phyloP scores from a whole-genome alignment of 2,888 invertebrate species.

The Ariolimax columbianus region DNA sequence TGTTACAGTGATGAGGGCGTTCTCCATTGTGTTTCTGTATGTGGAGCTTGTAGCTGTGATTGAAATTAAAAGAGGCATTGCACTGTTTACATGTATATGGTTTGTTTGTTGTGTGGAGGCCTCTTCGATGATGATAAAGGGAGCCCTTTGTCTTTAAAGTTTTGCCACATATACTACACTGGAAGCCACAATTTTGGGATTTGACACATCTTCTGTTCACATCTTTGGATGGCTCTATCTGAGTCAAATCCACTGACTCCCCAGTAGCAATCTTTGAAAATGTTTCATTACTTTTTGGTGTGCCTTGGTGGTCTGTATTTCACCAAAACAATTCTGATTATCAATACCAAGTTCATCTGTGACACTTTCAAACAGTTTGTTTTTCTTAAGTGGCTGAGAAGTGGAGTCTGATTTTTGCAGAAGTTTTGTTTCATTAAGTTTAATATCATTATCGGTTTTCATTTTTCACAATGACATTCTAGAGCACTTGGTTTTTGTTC shows the following conservation, averaged over 20 bases:
- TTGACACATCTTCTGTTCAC: background rate
- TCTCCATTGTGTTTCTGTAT: conserved; percentile 68
- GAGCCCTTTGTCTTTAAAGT: conserved; percentile 68
- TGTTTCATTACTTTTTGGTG: no score
- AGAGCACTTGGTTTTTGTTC: background rate
- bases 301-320: no score
- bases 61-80: conserved; percentile 69
- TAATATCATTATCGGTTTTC: background rate
- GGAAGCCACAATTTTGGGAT: conserved; percentile 26
- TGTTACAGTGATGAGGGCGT: conserved; percentile 69
- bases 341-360: no score
- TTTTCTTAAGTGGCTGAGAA: no score
- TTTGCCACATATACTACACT: conserved; percentile 72
- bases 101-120: conserved; percentile 67
- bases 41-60: conserved; percentile 73
- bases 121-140: conserved; percentile 71
- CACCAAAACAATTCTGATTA: no score
- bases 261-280: background rate
- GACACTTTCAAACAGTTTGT: no score
- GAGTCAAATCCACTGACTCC: background rate
- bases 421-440: background rate
- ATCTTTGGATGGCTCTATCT: background rate
- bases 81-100: conserved; percentile 72
- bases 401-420: background rate
- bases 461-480: background rate